A percentile compares a stretch with the other conserved stretches of the same genome.
Evolutionary conservation across 2,113 vertebrate species (phyloP).

Genomic region (Urocynchramus pylzowi): DNA sequence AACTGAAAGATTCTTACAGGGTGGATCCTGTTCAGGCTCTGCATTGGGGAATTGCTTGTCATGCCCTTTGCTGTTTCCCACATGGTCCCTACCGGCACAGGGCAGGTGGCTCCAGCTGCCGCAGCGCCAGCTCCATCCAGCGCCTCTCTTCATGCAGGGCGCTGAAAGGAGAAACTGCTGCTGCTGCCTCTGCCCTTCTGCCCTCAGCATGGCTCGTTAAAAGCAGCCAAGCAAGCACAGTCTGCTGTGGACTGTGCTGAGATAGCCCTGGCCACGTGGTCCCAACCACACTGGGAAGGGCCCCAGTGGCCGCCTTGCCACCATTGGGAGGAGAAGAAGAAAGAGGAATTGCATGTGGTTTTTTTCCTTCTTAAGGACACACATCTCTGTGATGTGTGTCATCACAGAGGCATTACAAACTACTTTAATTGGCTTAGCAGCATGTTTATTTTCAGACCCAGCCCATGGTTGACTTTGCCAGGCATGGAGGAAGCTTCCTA

Average conservation of each 20-base stretch:
- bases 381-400: too few species aligned
- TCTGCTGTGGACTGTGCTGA: rapidly evolving
- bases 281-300: too few species aligned
- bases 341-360: rapidly evolving
- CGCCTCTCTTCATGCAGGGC: rapidly evolving
- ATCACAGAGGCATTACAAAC: rapidly evolving
- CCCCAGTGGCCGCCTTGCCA: rapidly evolving
- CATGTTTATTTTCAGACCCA: neutral
- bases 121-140: neutral
- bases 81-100: rapidly evolving
- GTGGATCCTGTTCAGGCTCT: neutral
- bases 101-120: neutral
- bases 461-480: rapidly evolving
- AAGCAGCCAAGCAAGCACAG: neutral
- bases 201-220: neutral
- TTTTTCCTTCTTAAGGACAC: neutral
- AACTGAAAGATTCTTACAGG: neutral
- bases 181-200: neutral
- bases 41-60: neutral
- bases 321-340: too few species aligned
- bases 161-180: neutral
- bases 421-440: neutral
- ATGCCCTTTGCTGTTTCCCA: neutral
- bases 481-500: neutral
- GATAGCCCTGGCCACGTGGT: rapidly evolving